phyloP scores from a whole-genome alignment of 2,113 vertebrate species.

The Neodon shergylaensis region DNA sequence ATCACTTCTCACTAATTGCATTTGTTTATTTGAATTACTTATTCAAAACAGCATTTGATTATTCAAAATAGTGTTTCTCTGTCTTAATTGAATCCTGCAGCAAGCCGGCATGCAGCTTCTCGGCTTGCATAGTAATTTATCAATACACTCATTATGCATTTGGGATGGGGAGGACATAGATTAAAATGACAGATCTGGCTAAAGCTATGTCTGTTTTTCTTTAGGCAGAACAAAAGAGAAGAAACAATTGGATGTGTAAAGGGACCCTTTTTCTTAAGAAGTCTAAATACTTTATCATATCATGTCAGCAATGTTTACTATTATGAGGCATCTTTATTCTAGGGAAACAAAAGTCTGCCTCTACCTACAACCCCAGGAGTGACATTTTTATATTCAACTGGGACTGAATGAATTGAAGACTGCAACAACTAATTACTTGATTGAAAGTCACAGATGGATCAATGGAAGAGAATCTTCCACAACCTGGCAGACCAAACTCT shows the following conservation, averaged over 20 bases:
- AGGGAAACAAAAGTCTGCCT: slow-evolving; percentile 24
- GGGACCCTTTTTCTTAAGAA: slow-evolving; percentile 42
- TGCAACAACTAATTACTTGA: slow-evolving; percentile 12
- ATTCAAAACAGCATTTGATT: slow-evolving; percentile 74
- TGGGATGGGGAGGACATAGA: slow-evolving; percentile 57
- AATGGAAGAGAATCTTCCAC: slow-evolving; percentile 27
- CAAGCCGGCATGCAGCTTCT: slow-evolving; percentile 68
- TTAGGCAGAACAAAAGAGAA: slow-evolving; percentile 26
- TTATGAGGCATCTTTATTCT: slow-evolving; percentile 28
- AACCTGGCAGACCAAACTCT: slow-evolving; percentile 6
- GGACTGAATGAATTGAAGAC: not conserved
- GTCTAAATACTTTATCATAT: slow-evolving; percentile 42
- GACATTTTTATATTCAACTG: slow-evolving; percentile 35
- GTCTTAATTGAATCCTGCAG: slow-evolving; percentile 77
- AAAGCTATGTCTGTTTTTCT: slow-evolving; percentile 47
- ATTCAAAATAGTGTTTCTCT: slow-evolving; percentile 74
- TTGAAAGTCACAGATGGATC: slow-evolving; percentile 49
- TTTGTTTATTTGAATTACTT: slow-evolving; percentile 76
- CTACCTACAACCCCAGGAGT: not conserved
- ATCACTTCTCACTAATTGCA: slow-evolving; percentile 58
- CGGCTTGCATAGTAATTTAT: slow-evolving; percentile 75
- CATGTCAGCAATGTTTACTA: slow-evolving; percentile 54
- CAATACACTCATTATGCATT: slow-evolving; percentile 69
- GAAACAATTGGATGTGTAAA: slow-evolving; percentile 51
- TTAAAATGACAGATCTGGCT: slow-evolving; percentile 57